A percentile compares a stretch with the other conserved stretches of the same genome.
Evolutionary conservation across 2,888 invertebrate species (phyloP).

Genomic region (Tachina grossa): DNA sequence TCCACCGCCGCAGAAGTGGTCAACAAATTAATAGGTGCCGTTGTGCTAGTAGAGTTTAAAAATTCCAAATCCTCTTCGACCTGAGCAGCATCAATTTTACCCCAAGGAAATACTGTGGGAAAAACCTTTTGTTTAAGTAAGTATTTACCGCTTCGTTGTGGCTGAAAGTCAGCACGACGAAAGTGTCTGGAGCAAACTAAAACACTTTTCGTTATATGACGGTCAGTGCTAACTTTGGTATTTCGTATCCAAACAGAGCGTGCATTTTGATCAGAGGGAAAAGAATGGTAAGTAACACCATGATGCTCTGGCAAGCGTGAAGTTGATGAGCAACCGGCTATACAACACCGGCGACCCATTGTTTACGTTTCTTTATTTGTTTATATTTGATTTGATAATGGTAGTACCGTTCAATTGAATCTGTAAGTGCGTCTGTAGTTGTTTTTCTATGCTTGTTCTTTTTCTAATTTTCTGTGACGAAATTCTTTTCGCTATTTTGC

Average conservation of each 20-base stretch:
- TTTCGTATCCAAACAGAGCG: slow-evolving; percentile 87
- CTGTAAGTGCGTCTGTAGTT: slow-evolving; percentile 24
- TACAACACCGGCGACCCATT: slow-evolving; percentile 82
- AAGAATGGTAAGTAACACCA: slow-evolving; percentile 90
- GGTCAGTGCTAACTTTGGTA: slow-evolving; percentile 84
- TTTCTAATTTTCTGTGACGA: slow-evolving; percentile 52
- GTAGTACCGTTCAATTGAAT: slow-evolving; percentile 24
- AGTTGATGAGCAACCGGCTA: slow-evolving; percentile 80
- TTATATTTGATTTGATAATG: slow-evolving; percentile 31
- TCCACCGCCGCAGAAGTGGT: slow-evolving; percentile 72
- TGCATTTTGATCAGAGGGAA: slow-evolving; percentile 85
- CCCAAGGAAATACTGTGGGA: slow-evolving; percentile 89
- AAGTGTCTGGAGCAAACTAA: slow-evolving; percentile 91
- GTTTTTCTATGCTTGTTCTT: slow-evolving; percentile 51
- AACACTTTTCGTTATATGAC: slow-evolving; percentile 84
- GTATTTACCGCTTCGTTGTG: slow-evolving; percentile 87
- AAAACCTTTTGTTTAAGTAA: slow-evolving; percentile 88
- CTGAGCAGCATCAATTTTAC: slow-evolving; percentile 77
- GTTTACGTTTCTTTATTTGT: slow-evolving; percentile 53
- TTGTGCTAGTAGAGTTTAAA: slow-evolving; percentile 71
- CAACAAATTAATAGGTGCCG: slow-evolving; percentile 66
- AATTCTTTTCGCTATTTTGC: slow-evolving; percentile 51
- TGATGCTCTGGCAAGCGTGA: slow-evolving; percentile 82
- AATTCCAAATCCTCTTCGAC: slow-evolving; percentile 76
- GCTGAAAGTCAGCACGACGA: slow-evolving; percentile 88